Base-by-base conservation (phyloP, 2,888 invertebrate species). In the Physocephala rufipes region DNA sequence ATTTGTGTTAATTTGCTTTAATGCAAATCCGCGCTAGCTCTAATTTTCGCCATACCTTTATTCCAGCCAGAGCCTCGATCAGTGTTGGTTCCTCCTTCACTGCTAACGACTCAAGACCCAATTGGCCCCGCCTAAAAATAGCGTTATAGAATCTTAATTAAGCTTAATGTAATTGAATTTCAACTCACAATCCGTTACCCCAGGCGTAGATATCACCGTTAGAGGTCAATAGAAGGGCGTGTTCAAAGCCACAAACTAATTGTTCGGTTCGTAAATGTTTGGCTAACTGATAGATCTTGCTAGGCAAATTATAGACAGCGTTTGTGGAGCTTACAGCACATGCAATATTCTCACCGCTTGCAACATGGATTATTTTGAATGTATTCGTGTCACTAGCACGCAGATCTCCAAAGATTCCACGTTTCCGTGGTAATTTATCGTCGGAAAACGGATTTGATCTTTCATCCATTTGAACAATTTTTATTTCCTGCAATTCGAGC, bases 81-180 rank as follows among this genome's bases (percentile, higher is more conserved):
- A 91, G 83, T 71, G 85, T 87, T 0, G 95, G 95, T 65, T 84
- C 82, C 49, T 89, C 89, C 74, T 90, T 87, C 74, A 89, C 88
- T 67, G 90, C 75, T 9, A 85, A 65, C 76, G 88, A 88, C n/a
- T 91, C 92, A 85, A 93, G 92, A 0, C 97, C 97, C 62, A 97
- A 87, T 85, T 97, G 96, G 36, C 96, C 93, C 72, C 95, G 91
- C 81, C 96, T 96, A 80, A 73, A 87, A n/a, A n/a, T n/a, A n/a
- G n/a, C n/a, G n/a, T n/a, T n/a, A n/a, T n/a, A 87, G 16, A 43
- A 45, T 36, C 69, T 13, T 19, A 55, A 2, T 28, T 43, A 49
- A 55, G 1, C 28, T 1, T 28, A 15, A 43, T 13, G 15, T 16
- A 19, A n/a, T 58, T 15, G 59, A n/a, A n/a, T n/a, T n/a, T 26